Evolutionary conservation across 2,888 invertebrate species (phyloP).

Genomic region (Pinctada fucata): DNA sequence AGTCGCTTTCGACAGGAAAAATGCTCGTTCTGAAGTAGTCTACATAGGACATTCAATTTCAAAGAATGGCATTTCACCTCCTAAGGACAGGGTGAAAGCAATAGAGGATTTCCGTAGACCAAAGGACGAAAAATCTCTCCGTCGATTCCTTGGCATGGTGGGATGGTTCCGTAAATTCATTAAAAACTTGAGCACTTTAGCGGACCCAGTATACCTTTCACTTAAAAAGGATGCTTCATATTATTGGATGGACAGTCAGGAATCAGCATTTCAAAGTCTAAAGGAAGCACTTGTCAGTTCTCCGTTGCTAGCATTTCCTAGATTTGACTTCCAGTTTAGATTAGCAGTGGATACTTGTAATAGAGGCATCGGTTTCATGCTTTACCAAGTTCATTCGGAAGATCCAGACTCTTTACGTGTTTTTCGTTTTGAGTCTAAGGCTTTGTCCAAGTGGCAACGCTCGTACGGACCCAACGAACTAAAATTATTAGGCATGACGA

Average conservation of each 20-base stretch:
- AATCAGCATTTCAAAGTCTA: slow-evolving; percentile 10
- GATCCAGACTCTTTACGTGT: background rate
- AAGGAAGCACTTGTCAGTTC: slow-evolving; percentile 16
- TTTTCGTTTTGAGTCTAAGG: slow-evolving; percentile 31
- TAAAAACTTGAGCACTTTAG: slow-evolving; percentile 30
- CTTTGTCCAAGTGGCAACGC: slow-evolving; percentile 21
- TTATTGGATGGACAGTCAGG: slow-evolving; percentile 16
- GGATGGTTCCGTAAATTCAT: slow-evolving; percentile 45
- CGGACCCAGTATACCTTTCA: slow-evolving; percentile 10
- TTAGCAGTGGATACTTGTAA: slow-evolving; percentile 37
- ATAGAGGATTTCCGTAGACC: slow-evolving; percentile 14
- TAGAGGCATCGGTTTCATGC: slow-evolving; percentile 40
- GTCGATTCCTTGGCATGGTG: slow-evolving; percentile 25
- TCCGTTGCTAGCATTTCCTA: slow-evolving; percentile 26
- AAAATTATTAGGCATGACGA: slow-evolving; percentile 24
- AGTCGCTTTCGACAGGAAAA: slow-evolving; percentile 19
- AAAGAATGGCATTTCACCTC: slow-evolving; percentile 29
- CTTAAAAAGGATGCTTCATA: slow-evolving; percentile 20
- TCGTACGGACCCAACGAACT: slow-evolving; percentile 34
- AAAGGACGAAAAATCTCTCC: slow-evolving; percentile 10
- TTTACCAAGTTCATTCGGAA: slow-evolving; percentile 18
- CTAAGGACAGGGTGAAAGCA: slow-evolving; percentile 14
- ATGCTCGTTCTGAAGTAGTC: slow-evolving; percentile 26
- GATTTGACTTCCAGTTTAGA: slow-evolving; percentile 38
- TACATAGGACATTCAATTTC: slow-evolving; percentile 41